phyloP scores from a whole-genome alignment of 2,797 vertebrate genomes.

The Streptopelia turtur region DNA sequence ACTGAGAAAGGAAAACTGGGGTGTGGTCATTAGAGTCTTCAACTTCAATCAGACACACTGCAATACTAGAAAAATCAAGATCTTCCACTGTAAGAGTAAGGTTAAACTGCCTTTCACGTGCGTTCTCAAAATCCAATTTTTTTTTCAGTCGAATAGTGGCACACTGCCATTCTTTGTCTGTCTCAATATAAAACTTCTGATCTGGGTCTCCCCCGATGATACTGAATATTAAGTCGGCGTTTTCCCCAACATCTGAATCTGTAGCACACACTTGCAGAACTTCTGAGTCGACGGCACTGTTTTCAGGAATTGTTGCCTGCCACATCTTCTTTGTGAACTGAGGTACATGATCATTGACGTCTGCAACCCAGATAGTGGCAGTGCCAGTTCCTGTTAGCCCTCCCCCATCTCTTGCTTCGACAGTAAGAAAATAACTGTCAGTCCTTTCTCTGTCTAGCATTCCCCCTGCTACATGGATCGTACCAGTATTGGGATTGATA shows the following conservation, averaged over 20 bases:
- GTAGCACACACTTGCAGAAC: slow-evolving; percentile 83
- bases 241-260: slow-evolving; percentile 86
- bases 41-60: slow-evolving; percentile 86
- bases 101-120: slow-evolving; percentile 87
- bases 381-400: slow-evolving; percentile 88
- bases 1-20: slow-evolving; percentile 86
- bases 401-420: slow-evolving; percentile 90
- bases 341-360: slow-evolving; percentile 87
- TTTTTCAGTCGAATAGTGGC: slow-evolving; percentile 88
- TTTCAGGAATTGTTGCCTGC: slow-evolving; percentile 82
- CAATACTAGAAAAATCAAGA: slow-evolving; percentile 84
- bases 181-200: slow-evolving; percentile 89
- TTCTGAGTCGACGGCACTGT: slow-evolving; percentile 79
- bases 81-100: slow-evolving; percentile 90
- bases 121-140: slow-evolving; percentile 86
- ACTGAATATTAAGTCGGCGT: slow-evolving; percentile 86
- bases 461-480: slow-evolving; percentile 80
- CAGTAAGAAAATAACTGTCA: slow-evolving; percentile 83
- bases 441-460: slow-evolving; percentile 86
- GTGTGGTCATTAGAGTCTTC: slow-evolving; percentile 90
- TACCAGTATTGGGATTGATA: slow-evolving; percentile 84
- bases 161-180: slow-evolving; percentile 81
- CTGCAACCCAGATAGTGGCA: slow-evolving; percentile 84
- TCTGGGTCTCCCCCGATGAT: slow-evolving; percentile 87
- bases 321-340: slow-evolving; percentile 83